Evolutionary conservation across 2,888 invertebrate genomes (phyloP).

Genomic region (Ypsolopha sequella): DNA sequence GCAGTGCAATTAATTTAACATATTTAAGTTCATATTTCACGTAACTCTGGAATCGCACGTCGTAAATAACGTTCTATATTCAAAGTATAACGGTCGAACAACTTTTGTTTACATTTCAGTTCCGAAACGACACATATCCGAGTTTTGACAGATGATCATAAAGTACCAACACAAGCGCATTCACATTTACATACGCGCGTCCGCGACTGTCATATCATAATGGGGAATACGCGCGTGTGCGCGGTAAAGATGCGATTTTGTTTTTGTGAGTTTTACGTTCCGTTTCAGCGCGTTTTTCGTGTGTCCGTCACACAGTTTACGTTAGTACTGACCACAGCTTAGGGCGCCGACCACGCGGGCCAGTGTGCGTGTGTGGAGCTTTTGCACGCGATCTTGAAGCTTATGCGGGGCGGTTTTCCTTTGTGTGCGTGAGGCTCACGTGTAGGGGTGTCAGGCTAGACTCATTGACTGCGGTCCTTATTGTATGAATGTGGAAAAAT

Average conservation of each 20-base stretch:
- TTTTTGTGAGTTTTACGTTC: slow-evolving; percentile 51
- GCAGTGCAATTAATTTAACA: slow-evolving; percentile 51
- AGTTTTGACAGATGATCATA: slow-evolving; percentile 67
- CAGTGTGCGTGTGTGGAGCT: slow-evolving; percentile 64
- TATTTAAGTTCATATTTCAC: slow-evolving; percentile 60
- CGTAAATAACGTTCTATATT: slow-evolving; percentile 51
- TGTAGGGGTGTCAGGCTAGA: slow-evolving; percentile 65
- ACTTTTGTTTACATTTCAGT: slow-evolving; percentile 66
- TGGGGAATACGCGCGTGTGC: slow-evolving; percentile 16
- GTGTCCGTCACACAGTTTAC: slow-evolving; percentile 70
- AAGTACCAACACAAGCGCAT: slow-evolving; percentile 53
- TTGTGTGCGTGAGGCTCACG: slow-evolving; percentile 56
- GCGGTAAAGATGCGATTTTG: slow-evolving; percentile 21
- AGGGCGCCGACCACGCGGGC: slow-evolving; percentile 61
- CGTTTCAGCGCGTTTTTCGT: slow-evolving; percentile 68
- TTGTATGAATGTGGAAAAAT: slow-evolving; percentile 72
- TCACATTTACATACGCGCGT: slow-evolving; percentile 52
- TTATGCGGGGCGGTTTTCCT: slow-evolving; percentile 48
- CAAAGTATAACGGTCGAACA: slow-evolving; percentile 31
- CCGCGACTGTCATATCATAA: slow-evolving; percentile 20
- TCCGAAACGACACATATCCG: slow-evolving; percentile 61
- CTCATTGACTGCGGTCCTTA: slow-evolving; percentile 71
- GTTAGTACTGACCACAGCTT: slow-evolving; percentile 70
- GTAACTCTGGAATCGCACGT: slow-evolving; percentile 38
- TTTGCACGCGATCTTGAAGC: slow-evolving; percentile 66